Evolutionary conservation across 2,888 invertebrate genomes (phyloP), one percentile per base, ranked within the genome.

Genomic region (Thysanoteuthis rhombus): DNA sequence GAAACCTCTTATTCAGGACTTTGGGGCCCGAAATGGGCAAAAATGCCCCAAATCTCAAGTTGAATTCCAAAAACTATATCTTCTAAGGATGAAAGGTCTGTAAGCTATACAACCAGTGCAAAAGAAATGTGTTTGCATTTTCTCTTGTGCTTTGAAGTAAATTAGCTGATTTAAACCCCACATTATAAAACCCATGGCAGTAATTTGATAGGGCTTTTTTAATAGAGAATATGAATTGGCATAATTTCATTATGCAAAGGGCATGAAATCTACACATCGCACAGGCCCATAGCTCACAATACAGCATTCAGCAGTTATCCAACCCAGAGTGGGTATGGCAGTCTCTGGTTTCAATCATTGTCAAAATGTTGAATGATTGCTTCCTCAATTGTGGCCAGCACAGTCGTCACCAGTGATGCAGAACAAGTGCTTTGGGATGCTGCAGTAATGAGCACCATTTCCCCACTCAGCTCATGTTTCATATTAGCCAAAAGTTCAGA

Each of bases 361-460:
- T 75, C 75, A 75, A 75, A 75, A 75, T 75, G n/a, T n/a, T 75
- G 75, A 75, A 75, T 75, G 75, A 75, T 75, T 75, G 75, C 75
- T 75, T 75, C 75, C n/a, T 75, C 75, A 75, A 8, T 75, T 75
- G n/a, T 36, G n/a, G 75, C n/a, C 75, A n/a, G 12, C 75, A 75
- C n/a, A 75, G n/a, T 75, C 36, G n/a, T 36, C 75, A 75, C 75
- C n/a, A 75, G n/a, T 75, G 75, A 75, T 36, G 75, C 75, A 75
- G 75, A 75, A 75, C 75, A 75, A 75, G n/a, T 75, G 16, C 75
- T 75, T 75, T 36, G 16, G n/a, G n/a, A 75, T n/a, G 75, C n/a
- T 75, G 75, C n/a, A 75, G 75, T 75, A 75, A n/a, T n/a, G 10
- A n/a, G 3, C 16, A n/a, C n/a, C 58, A 58, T 58, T 58, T 58